Conservation (phyloP, 92 coral and sea anemone species). For the Heteractis magnifica region DNA sequence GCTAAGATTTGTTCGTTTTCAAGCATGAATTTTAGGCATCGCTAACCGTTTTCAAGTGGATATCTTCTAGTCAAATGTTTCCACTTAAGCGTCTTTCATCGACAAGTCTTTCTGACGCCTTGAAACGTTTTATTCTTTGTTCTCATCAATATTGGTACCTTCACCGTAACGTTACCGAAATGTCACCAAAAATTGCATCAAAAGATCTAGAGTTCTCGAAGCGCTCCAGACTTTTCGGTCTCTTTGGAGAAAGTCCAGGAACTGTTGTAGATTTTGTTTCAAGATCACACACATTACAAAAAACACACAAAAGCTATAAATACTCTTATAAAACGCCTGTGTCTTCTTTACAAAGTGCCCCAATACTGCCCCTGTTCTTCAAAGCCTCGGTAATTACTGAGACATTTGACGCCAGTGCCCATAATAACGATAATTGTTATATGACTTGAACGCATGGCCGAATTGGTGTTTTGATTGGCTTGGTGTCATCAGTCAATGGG, state of each 20-base stretch:
- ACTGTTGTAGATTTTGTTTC: background rate
- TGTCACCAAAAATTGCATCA: background rate
- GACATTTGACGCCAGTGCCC: conserved; percentile 23
- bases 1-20: background rate
- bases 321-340: background rate
- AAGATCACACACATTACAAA: background rate
- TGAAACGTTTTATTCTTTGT: background rate
- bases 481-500: background rate
- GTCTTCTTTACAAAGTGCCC: background rate
- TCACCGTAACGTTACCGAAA: background rate
- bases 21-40: background rate
- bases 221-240: background rate
- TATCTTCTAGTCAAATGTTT: conserved; percentile 20
- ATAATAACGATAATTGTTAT: conserved; percentile 27
- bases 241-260: background rate
- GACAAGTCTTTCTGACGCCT: conserved; percentile 20
- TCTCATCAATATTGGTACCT: background rate
- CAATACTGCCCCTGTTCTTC: background rate
- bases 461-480: conserved; percentile 3
- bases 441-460: conserved; percentile 20
- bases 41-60: conserved; percentile 19
- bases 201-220: background rate
- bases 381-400: conserved; percentile 12
- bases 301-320: background rate
- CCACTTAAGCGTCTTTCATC: conserved; percentile 20